Conservation (phyloP, 2,797 vertebrate species). For the Cygnus olor region DNA sequence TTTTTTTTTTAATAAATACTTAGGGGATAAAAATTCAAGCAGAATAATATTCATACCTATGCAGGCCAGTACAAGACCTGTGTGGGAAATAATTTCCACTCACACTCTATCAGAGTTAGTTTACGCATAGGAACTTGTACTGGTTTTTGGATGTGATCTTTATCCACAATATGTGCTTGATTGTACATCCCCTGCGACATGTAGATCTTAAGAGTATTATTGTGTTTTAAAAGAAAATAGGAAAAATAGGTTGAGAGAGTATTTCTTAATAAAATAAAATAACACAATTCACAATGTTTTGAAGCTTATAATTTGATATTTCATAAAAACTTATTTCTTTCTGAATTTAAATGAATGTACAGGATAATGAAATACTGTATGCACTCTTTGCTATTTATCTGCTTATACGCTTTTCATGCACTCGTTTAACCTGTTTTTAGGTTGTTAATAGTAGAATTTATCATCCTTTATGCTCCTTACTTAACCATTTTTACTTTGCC, state of each 20-base stretch:
- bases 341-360: neutral
- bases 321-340: neutral
- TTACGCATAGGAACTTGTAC: neutral
- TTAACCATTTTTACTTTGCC: neutral
- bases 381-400: neutral
- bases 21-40: neutral
- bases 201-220: neutral
- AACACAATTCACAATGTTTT: neutral
- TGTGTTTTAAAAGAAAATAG: constrained; percentile 38
- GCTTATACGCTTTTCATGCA: neutral
- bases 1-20: neutral
- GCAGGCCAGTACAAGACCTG: neutral
- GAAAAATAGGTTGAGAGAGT: neutral
- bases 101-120: neutral
- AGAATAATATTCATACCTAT: neutral
- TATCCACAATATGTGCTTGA: neutral
- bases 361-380: neutral
- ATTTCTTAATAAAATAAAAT: constrained; percentile 34
- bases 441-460: neutral
- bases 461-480: neutral
- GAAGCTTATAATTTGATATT: neutral
- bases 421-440: neutral
- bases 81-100: neutral
- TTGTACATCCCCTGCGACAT: neutral
- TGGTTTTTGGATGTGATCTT: neutral